A percentile compares a stretch with the other conserved stretches of the same genome.
Evolutionary conservation across 2,888 invertebrate genomes (phyloP).

Genomic region (Caenorhabditis imperialis): DNA sequence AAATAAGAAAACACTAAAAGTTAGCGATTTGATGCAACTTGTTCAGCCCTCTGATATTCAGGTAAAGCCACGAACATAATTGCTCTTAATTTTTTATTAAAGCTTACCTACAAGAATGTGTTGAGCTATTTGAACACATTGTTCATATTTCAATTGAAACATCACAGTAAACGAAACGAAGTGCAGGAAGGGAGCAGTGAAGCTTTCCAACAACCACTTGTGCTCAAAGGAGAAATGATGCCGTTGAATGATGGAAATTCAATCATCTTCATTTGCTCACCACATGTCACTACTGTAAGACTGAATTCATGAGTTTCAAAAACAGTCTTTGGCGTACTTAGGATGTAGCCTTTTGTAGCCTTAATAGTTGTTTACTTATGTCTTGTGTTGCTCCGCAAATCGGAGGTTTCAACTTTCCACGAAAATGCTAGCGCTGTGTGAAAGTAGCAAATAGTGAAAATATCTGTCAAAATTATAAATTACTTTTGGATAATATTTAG

Average conservation of each 20-base stretch:
- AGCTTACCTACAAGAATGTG: conserved; percentile 75
- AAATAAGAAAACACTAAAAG: conserved; percentile 69
- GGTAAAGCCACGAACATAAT: conserved; percentile 26
- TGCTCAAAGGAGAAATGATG: conserved; percentile 69
- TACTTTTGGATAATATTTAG: too few relatives aligned
- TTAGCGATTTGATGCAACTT: conserved; percentile 72
- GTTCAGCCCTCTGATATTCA: conserved; percentile 74
- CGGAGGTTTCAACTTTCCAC: too few relatives aligned
- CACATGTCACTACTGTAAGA: conserved; percentile 72
- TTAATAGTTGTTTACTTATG: too few relatives aligned
- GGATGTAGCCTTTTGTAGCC: too few relatives aligned
- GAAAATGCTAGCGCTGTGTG: too few relatives aligned
- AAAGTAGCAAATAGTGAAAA: too few relatives aligned
- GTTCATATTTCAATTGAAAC: conserved; percentile 74
- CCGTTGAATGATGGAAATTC: conserved; percentile 69
- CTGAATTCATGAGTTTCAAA: not conserved
- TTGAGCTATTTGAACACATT: conserved; percentile 71
- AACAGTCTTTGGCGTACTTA: too few relatives aligned
- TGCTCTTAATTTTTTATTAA: not conserved
- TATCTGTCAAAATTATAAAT: too few relatives aligned
- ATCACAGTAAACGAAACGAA: conserved; percentile 64
- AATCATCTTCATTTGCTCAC: conserved; percentile 74
- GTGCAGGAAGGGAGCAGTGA: conserved; percentile 53
- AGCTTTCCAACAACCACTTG: conserved; percentile 64
- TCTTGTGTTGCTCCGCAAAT: too few relatives aligned